A percentile compares a stretch with the other conserved stretches of the same genome.
Conservation (phyloP, 2,113 vertebrate genomes). For the Chlamydotis undulata region DNA sequence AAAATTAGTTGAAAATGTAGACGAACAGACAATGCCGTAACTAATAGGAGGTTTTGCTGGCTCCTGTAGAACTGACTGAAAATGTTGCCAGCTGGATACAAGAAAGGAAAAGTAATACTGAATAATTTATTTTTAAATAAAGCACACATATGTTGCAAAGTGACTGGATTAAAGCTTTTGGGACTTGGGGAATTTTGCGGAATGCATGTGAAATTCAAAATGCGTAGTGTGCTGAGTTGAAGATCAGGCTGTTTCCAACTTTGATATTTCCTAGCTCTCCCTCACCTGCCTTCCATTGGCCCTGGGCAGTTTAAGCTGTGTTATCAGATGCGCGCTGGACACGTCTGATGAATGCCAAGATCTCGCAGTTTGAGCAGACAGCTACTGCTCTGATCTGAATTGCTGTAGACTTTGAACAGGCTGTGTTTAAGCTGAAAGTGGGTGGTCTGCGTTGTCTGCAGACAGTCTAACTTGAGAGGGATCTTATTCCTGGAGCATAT, state of each 20-base stretch:
- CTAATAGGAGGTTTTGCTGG: slow-evolving; percentile 29
- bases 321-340: slow-evolving; percentile 37
- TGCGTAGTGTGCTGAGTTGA: slow-evolving; percentile 27
- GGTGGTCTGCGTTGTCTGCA: slow-evolving; percentile 66
- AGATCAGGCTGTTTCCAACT: slow-evolving; percentile 38
- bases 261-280: slow-evolving; percentile 41
- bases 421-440: slow-evolving; percentile 44
- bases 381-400: slow-evolving; percentile 49
- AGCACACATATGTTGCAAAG: slow-evolving; percentile 51
- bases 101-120: slow-evolving; percentile 54
- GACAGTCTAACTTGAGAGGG: slow-evolving; percentile 62
- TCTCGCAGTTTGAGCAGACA: slow-evolving; percentile 45
- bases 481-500: slow-evolving; percentile 61
- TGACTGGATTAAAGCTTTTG: slow-evolving; percentile 60
- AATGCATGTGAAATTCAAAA: slow-evolving; percentile 65
- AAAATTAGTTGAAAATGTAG: background rate
- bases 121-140: slow-evolving; percentile 65
- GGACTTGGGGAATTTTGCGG: slow-evolving; percentile 45
- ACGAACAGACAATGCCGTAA: background rate
- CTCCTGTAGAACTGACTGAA: slow-evolving; percentile 7
- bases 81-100: slow-evolving; percentile 47
- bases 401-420: slow-evolving; percentile 48
- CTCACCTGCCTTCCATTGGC: slow-evolving; percentile 56
- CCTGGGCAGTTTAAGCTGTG: slow-evolving; percentile 32
- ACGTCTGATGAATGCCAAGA: slow-evolving; percentile 42